Conservation (phyloP, 2,888 invertebrate genomes). For the Chalcosyrphus nemorum region DNA sequence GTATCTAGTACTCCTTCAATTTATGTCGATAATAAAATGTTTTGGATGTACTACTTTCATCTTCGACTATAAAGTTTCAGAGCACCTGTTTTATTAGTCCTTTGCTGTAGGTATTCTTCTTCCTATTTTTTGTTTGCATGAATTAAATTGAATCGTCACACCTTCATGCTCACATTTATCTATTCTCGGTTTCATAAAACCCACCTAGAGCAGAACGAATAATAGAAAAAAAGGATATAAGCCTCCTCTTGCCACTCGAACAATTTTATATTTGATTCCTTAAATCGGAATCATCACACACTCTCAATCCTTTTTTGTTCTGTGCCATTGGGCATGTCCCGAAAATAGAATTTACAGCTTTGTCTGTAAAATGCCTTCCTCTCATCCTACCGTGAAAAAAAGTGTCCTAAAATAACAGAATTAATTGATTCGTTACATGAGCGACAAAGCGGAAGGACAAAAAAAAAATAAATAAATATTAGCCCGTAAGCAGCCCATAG, state of each 20-base stretch:
- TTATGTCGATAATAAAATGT: not conserved
- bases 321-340: not conserved
- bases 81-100: not conserved
- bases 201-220: not conserved
- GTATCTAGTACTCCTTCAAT: no score
- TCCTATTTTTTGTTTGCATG: not conserved
- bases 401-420: slow-evolving; percentile 27
- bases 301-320: not conserved
- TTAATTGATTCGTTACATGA: slow-evolving; percentile 22
- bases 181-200: not conserved
- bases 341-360: not conserved
- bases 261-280: slow-evolving; percentile 2
- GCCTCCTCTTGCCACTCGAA: not conserved
- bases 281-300: not conserved
- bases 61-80: not conserved
- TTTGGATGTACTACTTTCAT: not conserved
- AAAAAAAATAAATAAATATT: no score
- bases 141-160: not conserved
- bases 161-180: not conserved
- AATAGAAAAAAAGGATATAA: slow-evolving; percentile 7
- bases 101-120: not conserved
- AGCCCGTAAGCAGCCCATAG: no score
- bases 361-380: not conserved
- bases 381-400: not conserved
- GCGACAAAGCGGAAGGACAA: not conserved